phyloP scores from a whole-genome alignment of 2,113 vertebrate genomes.

The Morone chrysops region DNA sequence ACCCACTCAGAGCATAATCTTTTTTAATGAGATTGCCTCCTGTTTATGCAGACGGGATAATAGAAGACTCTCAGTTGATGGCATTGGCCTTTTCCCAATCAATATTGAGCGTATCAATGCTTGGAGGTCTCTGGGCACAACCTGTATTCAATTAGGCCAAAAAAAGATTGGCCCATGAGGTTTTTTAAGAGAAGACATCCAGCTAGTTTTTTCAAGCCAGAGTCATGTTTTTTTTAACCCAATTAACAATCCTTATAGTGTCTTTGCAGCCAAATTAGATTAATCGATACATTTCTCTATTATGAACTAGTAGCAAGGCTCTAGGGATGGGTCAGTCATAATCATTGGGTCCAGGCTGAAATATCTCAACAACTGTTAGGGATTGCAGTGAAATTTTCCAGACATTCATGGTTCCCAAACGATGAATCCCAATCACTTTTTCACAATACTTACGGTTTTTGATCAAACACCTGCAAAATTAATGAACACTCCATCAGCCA shows the following conservation, averaged over 20 bases:
- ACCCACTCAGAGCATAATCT: constrained; percentile 30
- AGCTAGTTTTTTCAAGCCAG: constrained; percentile 21
- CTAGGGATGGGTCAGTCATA: rapidly evolving
- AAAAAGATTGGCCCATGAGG: constrained; percentile 22
- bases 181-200: constrained; percentile 24
- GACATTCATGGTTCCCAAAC: not conserved
- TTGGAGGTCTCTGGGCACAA: constrained; percentile 37
- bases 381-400: not conserved
- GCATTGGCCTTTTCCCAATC: constrained; percentile 68
- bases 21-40: constrained; percentile 77
- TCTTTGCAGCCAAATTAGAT: constrained; percentile 21
- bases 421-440: not conserved
- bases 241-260: constrained; percentile 20
- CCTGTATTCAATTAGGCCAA: constrained; percentile 62
- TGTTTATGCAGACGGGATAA: constrained; percentile 65
- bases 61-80: constrained; percentile 59
- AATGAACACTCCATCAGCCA: not conserved
- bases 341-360: not conserved
- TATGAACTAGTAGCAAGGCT: not conserved
- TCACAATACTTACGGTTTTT: not conserved
- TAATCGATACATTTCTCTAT: not conserved
- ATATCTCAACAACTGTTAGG: not conserved
- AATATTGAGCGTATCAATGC: constrained; percentile 60
- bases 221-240: constrained; percentile 24
- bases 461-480: too few species aligned